Evolutionary conservation across 2,113 vertebrate species (phyloP), one percentile per base, ranked within the genome.

Genomic region (Hemiprocne comata): DNA sequence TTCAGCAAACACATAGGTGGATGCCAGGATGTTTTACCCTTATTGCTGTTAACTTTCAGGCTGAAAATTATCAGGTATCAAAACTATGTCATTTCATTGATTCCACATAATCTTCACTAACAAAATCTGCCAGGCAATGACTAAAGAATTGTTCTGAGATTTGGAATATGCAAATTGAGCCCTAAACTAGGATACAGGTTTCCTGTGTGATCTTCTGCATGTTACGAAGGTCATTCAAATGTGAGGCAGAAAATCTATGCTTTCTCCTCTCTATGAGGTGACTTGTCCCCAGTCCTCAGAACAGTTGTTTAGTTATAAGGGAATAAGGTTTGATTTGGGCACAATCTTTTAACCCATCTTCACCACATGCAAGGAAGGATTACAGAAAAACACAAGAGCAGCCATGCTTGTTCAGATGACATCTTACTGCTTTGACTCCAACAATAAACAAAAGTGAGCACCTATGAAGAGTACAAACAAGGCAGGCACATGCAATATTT

Each of bases 181-280:
- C 36, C 54, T 0, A 2, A 6, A 25, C 46, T 54, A n/a, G 23
- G 7, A 60, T 7, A 11, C 0, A 44, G 38, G 15, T 10, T 75
- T 85, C n/a, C 7, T 51, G 28, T 18, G 36, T 26, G 17, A 48
- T 77, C 65, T 46, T 0, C 0, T 38, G 51, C 14, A 2, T 16
- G 7, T 54, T 70, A 53, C 60, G 64, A 19, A 82, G 19, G 14
- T 50, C 74, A n/a, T 3, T 74, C 33, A 74, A 42, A 50, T 1
- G 2, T 8, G 25, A 64, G 28, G n/a, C 36, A 66, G 55, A 77
- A 60, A 34, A 71, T 42, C 4, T 21, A 2, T 19, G 17, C 28
- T 38, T 88, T 73, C 34, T 62, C 19, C 9, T 57, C 51, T 50
- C 5, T 6, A 6, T 6, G 10, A 44, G 16, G n/a, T 9, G 13